phyloP scores from a whole-genome alignment of 2,888 invertebrate species.

The Metopia argyrocephala region DNA sequence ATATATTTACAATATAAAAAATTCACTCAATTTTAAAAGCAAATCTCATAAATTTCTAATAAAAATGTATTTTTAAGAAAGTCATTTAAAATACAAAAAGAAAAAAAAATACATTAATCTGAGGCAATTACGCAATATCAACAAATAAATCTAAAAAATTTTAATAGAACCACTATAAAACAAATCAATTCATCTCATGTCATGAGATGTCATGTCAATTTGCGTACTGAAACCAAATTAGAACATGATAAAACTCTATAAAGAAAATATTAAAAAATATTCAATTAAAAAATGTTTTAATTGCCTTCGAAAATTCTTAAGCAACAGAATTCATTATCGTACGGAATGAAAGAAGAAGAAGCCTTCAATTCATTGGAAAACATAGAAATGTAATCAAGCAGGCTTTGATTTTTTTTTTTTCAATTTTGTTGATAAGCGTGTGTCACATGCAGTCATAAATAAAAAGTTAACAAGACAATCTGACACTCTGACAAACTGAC shows the following conservation, averaged over 20 bases:
- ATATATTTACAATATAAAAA: too few species aligned
- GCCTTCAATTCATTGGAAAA: not conserved
- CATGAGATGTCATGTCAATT: not conserved
- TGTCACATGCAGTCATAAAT: slow-evolving; percentile 63
- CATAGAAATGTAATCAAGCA: not conserved
- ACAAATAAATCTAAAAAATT: not conserved
- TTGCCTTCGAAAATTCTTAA: not conserved
- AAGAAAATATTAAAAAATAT: not conserved
- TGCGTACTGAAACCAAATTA: not conserved
- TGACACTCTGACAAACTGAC: slow-evolving; percentile 14
- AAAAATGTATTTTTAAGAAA: too few species aligned
- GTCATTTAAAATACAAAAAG: too few species aligned
- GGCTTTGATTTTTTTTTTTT: slow-evolving; percentile 47
- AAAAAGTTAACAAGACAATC: slow-evolving; percentile 55
- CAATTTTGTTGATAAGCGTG: slow-evolving; percentile 62
- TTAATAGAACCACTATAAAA: not conserved
- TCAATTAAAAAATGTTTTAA: not conserved
- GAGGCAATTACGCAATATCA: too few species aligned
- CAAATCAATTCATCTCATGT: not conserved
- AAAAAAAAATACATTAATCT: too few species aligned
- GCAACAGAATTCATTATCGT: not conserved
- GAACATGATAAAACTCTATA: not conserved
- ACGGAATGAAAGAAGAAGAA: not conserved
- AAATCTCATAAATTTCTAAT: too few species aligned
- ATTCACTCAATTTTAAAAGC: too few species aligned